Evolutionary conservation across 2,797 vertebrate species (phyloP).

Genomic region (Microctenopoma lineatum): DNA sequence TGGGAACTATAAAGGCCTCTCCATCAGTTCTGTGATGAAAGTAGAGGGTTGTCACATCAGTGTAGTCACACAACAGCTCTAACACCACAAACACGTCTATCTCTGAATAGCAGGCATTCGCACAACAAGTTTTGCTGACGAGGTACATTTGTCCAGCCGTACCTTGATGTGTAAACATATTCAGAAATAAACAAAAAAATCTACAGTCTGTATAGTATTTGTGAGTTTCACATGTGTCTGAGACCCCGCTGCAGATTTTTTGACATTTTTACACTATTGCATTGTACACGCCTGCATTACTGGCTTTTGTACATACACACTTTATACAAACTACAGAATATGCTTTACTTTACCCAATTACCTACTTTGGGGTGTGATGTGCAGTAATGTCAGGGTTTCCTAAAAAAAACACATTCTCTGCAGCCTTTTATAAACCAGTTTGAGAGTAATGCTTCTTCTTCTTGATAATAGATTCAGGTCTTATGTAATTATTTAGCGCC

Average conservation of each 20-base stretch:
- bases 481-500: conserved; percentile 14
- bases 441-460: neutral
- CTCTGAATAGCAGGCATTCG: conserved; percentile 7
- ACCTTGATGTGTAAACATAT: neutral
- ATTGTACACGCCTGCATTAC: neutral
- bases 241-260: neutral
- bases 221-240: neutral
- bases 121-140: conserved; percentile 16
- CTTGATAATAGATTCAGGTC: conserved; percentile 19
- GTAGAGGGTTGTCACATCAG: conserved; percentile 21
- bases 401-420: conserved; percentile 6
- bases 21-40: conserved; percentile 33
- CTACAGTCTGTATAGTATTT: too few species aligned
- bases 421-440: neutral
- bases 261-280: too few species aligned
- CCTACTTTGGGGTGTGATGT: neutral
- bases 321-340: neutral
- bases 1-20: conserved; percentile 28
- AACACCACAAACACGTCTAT: neutral
- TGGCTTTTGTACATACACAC: neutral
- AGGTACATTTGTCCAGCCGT: neutral
- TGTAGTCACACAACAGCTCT: conserved; percentile 17
- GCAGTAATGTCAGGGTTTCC: neutral
- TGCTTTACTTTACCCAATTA: too few species aligned
- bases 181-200: neutral